phyloP scores from a whole-genome alignment of 2,113 vertebrate species.

The Empidonax traillii region DNA sequence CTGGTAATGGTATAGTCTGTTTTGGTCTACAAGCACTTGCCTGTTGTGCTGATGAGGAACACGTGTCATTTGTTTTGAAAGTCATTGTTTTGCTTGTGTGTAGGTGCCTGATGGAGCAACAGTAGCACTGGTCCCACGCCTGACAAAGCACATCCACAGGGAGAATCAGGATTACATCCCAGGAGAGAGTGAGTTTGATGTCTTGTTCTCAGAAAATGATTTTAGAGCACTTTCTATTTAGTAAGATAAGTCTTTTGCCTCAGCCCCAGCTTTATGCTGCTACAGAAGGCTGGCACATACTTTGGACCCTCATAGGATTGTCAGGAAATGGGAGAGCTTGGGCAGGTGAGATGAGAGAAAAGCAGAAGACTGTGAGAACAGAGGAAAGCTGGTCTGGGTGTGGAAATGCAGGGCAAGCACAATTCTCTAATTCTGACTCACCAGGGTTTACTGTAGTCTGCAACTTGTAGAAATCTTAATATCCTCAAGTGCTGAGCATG shows the following conservation, averaged over 20 bases:
- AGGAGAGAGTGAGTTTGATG: slow-evolving; percentile 89
- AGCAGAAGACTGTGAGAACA: background rate
- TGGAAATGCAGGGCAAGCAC: background rate
- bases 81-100: background rate
- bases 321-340: background rate
- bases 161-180: slow-evolving; percentile 96
- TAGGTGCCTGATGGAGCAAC: slow-evolving; percentile 97
- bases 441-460: background rate
- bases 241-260: background rate
- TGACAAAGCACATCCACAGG: slow-evolving; percentile 91
- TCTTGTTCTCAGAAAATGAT: background rate
- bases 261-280: background rate
- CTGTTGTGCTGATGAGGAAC: background rate
- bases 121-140: slow-evolving; percentile 91
- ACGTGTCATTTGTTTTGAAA: background rate
- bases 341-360: background rate
- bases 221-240: background rate
- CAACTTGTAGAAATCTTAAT: background rate
- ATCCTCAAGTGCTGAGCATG: background rate
- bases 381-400: background rate
- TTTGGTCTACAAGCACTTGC: background rate
- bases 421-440: background rate
- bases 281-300: background rate
- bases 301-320: background rate
- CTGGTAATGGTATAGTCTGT: background rate